Percentiles rank a stretch among this genome's conserved stretches.
phyloP scores from a whole-genome alignment of 2,888 invertebrate species.

The Cheilosia grossa region DNA sequence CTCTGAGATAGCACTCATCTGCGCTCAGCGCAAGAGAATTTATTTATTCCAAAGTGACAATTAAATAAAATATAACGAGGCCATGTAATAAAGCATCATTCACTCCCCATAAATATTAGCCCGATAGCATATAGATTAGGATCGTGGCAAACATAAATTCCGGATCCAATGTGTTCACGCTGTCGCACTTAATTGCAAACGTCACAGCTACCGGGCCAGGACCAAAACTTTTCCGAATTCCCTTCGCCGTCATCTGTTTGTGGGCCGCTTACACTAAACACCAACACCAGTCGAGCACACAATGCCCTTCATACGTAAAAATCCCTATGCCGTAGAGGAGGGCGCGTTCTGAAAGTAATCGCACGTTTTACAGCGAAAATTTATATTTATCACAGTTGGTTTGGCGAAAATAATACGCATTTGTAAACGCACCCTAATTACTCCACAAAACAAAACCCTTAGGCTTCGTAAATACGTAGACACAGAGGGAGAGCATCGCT shows the following conservation, averaged over 20 bases:
- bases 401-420: slow-evolving; percentile 70
- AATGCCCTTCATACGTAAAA: background rate
- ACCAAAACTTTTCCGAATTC: slow-evolving; percentile 36
- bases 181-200: slow-evolving; percentile 63
- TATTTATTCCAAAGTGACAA: slow-evolving; percentile 44
- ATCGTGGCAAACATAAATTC: slow-evolving; percentile 62
- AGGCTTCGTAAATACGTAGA: slow-evolving; percentile 19
- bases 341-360: slow-evolving; percentile 38
- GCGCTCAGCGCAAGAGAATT: slow-evolving; percentile 28
- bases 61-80: slow-evolving; percentile 64
- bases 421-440: slow-evolving; percentile 75
- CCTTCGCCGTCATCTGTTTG: slow-evolving; percentile 18
- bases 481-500: background rate
- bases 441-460: slow-evolving; percentile 71
- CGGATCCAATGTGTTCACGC: slow-evolving; percentile 48
- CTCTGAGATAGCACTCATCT: slow-evolving; percentile 15
- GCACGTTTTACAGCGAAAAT: slow-evolving; percentile 69
- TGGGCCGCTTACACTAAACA: background rate
- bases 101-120: slow-evolving; percentile 55
- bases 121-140: slow-evolving; percentile 65
- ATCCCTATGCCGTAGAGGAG: slow-evolving; percentile 5
- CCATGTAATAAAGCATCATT: slow-evolving; percentile 52
- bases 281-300: background rate
- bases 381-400: slow-evolving; percentile 72
- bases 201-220: slow-evolving; percentile 29